Evolutionary conservation across 1,140 invertebrate species (phyloP), one percentile per base, ranked within the genome.

Genomic region (Caerostris darwini): DNA sequence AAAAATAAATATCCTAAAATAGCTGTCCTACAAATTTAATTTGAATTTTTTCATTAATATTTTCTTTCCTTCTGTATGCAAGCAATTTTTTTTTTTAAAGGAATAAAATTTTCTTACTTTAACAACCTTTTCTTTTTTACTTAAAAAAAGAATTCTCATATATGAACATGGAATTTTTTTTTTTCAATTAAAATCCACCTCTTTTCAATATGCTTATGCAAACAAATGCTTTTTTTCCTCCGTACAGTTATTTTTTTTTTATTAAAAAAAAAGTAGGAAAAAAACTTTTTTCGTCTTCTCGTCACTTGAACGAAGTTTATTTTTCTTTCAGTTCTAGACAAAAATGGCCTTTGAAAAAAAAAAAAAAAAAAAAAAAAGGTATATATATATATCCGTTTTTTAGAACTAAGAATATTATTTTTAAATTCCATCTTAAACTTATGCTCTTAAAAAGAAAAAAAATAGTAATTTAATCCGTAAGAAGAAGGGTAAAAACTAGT

Each of bases 301-400:
- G 7, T 77, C 50, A 77, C 50, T 77, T 77, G 7, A 77, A 10
- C 59, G 19, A 19, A 77, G 69, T 10, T 77, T 34, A 77, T 77
- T 53, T 77, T 77, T 77, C 69, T 77, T 77, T 77, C 69, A 19
- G 4, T 77, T 77, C 19, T 50, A 77, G 7, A 77, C 34, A 7
- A 77, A 77, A 77, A 77, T 77, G 69, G 69, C 10, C 10, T 77
- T 34, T 77, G 19, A 34, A 77, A 77, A 71, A 69, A 77, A 77
- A 77, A 77, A 50, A 8, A 14, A 64, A 17, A 64, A 67, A 64
- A n/a, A n/a, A n/a, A n/a, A n/a, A n/a, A n/a, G n/a, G n/a, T n/a
- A n/a, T n/a, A n/a, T n/a, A 34, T 34, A 34, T 1, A 34, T 34
- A 34, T 34, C 34, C 34, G 34, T 2, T 2, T 0, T 34, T 34